Conservation (phyloP, 2,113 vertebrate genomes). For the Lathamus discolor region DNA sequence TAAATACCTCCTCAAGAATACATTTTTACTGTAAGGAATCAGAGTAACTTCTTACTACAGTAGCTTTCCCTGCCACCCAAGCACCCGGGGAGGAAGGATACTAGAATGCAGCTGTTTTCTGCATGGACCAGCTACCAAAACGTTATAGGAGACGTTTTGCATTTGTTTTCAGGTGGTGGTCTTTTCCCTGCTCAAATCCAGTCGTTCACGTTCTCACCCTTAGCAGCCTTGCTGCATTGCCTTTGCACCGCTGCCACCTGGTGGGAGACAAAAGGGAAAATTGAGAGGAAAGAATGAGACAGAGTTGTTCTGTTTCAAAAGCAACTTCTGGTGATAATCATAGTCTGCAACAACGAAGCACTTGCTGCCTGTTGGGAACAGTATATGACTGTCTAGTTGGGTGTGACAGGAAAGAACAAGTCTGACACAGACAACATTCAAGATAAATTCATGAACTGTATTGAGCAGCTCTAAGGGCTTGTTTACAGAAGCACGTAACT, state of each 20-base stretch:
- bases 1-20: neutral
- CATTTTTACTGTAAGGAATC: neutral
- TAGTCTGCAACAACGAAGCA: neutral
- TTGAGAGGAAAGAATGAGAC: neutral
- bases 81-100: fast-evolving
- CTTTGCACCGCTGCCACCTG: slow-evolving; percentile 34
- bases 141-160: fast-evolving
- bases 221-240: neutral
- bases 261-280: neutral
- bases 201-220: neutral
- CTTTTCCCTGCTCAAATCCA: neutral
- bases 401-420: neutral
- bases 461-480: neutral
- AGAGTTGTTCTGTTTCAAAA: neutral
- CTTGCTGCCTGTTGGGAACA: neutral
- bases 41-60: neutral
- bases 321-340: neutral
- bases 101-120: neutral
- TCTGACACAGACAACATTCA: neutral
- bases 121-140: neutral
- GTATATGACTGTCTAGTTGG: fast-evolving
- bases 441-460: neutral
- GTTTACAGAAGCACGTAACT: neutral
- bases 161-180: neutral
- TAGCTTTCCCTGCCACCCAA: neutral